phyloP scores from a whole-genome alignment of 2,797 vertebrate species.

The Hemitrygon akajei region DNA sequence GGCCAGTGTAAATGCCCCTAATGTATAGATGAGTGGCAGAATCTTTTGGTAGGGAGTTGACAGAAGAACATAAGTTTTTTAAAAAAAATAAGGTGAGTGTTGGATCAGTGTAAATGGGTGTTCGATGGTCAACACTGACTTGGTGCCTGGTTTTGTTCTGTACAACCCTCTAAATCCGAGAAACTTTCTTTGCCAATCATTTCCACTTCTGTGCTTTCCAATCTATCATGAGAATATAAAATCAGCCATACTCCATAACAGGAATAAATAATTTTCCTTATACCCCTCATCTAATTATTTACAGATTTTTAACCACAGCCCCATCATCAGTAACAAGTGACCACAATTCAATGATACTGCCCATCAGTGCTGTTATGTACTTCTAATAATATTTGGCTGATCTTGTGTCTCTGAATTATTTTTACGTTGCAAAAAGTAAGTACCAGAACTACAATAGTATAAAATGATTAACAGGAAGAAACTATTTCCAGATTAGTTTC shows the following conservation, averaged over 20 bases:
- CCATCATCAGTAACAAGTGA: background rate
- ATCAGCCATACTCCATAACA: background rate
- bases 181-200: background rate
- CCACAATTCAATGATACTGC: background rate
- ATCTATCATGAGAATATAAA: background rate
- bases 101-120: no score
- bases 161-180: no score
- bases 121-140: no score
- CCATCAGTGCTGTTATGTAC: background rate
- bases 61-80: no score
- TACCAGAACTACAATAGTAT: background rate
- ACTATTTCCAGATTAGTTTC: slow-evolving; percentile 6
- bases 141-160: background rate
- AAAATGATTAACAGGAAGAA: background rate
- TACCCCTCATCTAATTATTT: background rate
- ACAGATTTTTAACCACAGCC: background rate
- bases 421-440: background rate
- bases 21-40: no score
- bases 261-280: no score
- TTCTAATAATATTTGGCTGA: background rate
- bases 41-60: no score
- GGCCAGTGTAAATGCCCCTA: no score
- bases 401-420: background rate
- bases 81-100: no score
- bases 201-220: background rate